Percentiles rank a stretch among this genome's conserved stretches.
Conservation (phyloP, 2,113 vertebrate species). For the Pteruthius melanotis region DNA sequence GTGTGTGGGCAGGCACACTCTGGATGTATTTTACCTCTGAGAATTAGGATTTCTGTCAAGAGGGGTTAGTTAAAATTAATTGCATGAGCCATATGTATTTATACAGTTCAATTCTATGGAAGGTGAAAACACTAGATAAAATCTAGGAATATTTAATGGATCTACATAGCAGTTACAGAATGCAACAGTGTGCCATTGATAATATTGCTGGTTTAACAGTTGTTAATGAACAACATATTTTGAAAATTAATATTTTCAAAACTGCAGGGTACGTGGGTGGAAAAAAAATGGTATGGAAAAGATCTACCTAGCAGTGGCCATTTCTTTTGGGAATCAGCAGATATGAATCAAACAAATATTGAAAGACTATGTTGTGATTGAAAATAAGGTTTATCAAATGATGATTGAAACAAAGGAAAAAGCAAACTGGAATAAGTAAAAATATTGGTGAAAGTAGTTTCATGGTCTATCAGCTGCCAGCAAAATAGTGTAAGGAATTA, state of each 20-base stretch:
- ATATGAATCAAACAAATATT: background rate
- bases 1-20: rapidly evolving
- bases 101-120: background rate
- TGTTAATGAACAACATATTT: background rate
- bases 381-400: background rate
- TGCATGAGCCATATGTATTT: background rate
- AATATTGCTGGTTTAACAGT: background rate
- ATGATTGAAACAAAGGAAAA: background rate
- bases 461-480: background rate
- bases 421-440: background rate
- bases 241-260: background rate
- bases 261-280: too few species aligned
- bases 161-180: background rate
- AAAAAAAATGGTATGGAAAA: background rate
- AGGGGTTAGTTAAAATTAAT: background rate
- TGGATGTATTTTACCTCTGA: background rate
- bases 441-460: background rate
- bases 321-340: background rate
- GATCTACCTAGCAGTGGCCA: background rate
- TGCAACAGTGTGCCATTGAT: background rate
- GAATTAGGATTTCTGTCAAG: background rate
- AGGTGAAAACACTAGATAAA: background rate
- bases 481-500: background rate
- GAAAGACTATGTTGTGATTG: background rate
- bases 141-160: background rate